Evolutionary conservation across 1,140 invertebrate species (phyloP), one percentile per base, ranked within the genome.

Genomic region (Chironomus tepperi): DNA sequence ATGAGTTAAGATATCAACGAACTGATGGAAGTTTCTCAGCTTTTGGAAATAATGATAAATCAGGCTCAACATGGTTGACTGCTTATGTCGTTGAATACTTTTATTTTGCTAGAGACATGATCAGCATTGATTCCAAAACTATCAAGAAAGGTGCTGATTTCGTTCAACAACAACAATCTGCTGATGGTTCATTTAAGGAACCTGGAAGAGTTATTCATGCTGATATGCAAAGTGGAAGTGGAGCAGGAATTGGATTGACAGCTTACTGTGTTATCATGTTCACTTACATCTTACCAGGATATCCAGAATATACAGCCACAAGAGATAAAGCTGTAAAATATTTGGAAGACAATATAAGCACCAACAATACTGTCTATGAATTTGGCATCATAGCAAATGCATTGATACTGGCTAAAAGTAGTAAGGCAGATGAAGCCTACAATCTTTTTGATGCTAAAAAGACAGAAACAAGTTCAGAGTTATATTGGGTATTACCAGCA

Each of bases 41-140:
- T 47, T 85, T 90, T 73, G 85, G 74, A 76, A 93, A 97, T 80
- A 82, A 86, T 7, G 65, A 70, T 19, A 0, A 16, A 70, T 88
- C 86, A 75, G 94, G 97, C 8, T 97, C 94, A 80, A 93, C 95
- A 24, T 99, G 96, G 96, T 85, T 99, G 75, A 99, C 97, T 3
- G 93, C 97, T 3, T 97, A 97, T 81, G 95, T 97, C 0, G 88
- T 91, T 0, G 90, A 94, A 75, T 95, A 95, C 73, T 91, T 98
- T 79, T 88, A 88, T 47, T 90, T 94, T 82, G 95, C 94, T 2
- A 85, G 86, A 73, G 84, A 87, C 16, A 92, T 91, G 79, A 94
- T 98, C 19, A 88, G 87, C 73, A 87, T 98, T 57, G 94, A 96
- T 74, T 84, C 88, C 12, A 84, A 82, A 74, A 87, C 96, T 64